Percentiles rank a stretch among this genome's conserved stretches.
Evolutionary conservation across 2,797 vertebrate species (phyloP).

Genomic region (Gallinago solitaria): DNA sequence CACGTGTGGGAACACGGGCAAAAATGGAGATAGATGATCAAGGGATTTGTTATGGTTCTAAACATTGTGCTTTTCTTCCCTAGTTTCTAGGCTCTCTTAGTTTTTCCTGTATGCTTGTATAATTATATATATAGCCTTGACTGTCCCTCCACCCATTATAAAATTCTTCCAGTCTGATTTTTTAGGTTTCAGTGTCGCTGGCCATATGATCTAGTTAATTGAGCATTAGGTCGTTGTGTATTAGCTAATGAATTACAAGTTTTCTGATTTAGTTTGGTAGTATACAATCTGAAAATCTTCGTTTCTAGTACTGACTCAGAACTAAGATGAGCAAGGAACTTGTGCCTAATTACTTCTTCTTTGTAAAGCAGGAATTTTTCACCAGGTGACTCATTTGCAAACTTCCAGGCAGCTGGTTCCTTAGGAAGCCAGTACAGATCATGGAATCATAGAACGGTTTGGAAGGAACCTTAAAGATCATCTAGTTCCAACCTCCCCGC

Average conservation of each 20-base stretch:
- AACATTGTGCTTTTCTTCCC: background rate
- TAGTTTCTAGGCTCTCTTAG: background rate
- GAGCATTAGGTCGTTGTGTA: background rate
- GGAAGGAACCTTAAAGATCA: background rate
- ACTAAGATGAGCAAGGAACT: background rate
- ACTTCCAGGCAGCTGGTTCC: background rate
- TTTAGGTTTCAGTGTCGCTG: background rate
- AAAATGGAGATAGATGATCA: background rate
- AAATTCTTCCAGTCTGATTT: background rate
- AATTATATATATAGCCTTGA: background rate
- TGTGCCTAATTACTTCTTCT: background rate
- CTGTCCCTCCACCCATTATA: background rate
- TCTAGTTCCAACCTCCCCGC: background rate
- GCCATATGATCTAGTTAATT: background rate
- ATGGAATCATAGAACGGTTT: background rate
- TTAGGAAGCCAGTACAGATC: background rate
- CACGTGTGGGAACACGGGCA: background rate
- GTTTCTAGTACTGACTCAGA: background rate
- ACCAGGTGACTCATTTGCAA: background rate
- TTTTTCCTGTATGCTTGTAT: background rate
- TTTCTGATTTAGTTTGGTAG: background rate
- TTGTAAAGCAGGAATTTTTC: background rate
- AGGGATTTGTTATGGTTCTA: background rate
- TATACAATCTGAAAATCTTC: background rate
- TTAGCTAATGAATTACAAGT: background rate